Evolutionary conservation across 1,140 invertebrate genomes (phyloP).

Genomic region (Ceratina japonica): DNA sequence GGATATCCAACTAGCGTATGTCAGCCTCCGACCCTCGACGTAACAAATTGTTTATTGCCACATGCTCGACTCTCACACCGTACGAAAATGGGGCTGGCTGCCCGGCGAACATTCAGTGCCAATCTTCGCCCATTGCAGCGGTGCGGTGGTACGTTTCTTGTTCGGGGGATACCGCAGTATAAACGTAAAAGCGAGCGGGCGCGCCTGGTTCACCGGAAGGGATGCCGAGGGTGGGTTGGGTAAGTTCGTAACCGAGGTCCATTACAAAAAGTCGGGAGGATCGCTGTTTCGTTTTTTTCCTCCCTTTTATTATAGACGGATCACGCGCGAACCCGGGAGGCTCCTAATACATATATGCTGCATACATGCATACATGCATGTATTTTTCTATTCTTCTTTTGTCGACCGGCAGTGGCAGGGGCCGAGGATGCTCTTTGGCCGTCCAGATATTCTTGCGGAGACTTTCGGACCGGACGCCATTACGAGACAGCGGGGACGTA

Average conservation of each 20-base stretch:
- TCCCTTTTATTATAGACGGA: conserved; percentile 45
- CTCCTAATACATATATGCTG: background rate
- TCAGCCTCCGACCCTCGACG: conserved; percentile 52
- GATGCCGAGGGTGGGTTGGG: background rate
- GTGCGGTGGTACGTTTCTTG: background rate
- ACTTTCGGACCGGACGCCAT: conserved; percentile 33
- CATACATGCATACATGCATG: background rate
- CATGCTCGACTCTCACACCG: conserved; percentile 69
- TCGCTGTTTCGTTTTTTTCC: conserved; percentile 18
- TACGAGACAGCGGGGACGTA: conserved; percentile 39
- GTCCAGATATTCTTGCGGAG: conserved; percentile 34
- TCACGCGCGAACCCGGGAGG: conserved; percentile 25
- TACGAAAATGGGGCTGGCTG: conserved; percentile 51
- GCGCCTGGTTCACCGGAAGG: background rate
- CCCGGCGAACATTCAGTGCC: conserved; percentile 39
- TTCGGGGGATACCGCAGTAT: background rate
- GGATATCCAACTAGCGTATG: conserved; percentile 46
- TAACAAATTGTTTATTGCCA: conserved; percentile 74
- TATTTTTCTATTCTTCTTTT: conserved; percentile 40
- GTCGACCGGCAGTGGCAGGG: conserved; percentile 16
- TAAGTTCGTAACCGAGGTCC: conserved; percentile 28
- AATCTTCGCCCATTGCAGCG: conserved; percentile 40
- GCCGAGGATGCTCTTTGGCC: conserved; percentile 34
- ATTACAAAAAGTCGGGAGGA: conserved; percentile 33
- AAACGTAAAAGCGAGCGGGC: background rate